phyloP scores from a whole-genome alignment of 2,113 vertebrate species.

The Xenopus borealis region DNA sequence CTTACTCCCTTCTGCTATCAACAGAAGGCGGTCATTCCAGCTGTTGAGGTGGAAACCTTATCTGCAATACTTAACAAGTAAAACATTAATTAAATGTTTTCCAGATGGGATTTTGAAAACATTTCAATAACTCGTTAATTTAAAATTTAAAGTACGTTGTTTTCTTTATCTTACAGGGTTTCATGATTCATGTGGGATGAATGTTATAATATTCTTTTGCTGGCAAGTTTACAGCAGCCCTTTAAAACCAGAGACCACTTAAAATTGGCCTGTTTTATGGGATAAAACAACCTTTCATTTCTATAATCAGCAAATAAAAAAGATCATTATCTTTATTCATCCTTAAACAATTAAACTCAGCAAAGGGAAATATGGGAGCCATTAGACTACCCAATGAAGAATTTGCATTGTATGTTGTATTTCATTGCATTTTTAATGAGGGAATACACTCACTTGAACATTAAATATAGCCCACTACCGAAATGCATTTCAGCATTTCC shows the following conservation, averaged over 20 bases:
- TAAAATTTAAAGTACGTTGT: conserved; percentile 1
- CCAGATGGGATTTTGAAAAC: conserved; percentile 37
- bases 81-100: conserved; percentile 24
- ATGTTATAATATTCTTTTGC: neutral
- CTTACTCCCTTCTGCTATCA: conserved; percentile 18
- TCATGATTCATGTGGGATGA: conserved; percentile 1
- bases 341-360: no score
- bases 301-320: neutral
- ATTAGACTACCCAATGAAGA: no score
- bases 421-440: no score
- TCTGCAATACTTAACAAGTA: conserved; percentile 10
- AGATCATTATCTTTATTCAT: no score
- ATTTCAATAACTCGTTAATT: conserved; percentile 9
- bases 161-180: conserved; percentile 6
- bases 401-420: no score
- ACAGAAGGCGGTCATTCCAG: conserved; percentile 27
- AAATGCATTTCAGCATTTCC: no score
- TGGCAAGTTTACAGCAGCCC: neutral
- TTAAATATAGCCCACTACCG: no score
- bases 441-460: no score
- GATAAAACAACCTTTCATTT: neutral
- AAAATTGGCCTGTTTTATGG: neutral
- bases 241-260: conserved; percentile 1
- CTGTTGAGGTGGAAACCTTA: conserved; percentile 32
- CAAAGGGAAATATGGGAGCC: no score